Conservation (phyloP, 2,888 invertebrate genomes). For the Xylota segnis region DNA sequence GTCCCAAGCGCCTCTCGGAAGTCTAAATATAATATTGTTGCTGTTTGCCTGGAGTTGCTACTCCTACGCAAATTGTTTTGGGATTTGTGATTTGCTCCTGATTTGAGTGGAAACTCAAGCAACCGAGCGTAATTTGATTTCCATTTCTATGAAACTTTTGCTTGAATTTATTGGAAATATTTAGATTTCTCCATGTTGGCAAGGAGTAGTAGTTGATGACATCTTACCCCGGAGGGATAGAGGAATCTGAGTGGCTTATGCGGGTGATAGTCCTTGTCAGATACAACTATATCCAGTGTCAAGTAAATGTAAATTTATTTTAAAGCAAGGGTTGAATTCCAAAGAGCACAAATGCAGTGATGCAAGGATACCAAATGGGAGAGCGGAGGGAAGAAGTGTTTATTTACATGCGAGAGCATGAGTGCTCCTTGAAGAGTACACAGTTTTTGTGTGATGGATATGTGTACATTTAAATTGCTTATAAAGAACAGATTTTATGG, state of each 20-base stretch:
- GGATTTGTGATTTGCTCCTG: conserved; percentile 14
- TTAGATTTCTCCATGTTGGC: conserved; percentile 3
- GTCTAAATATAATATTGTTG: conserved; percentile 11
- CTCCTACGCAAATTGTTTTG: conserved; percentile 1
- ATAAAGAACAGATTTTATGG: too few relatives aligned
- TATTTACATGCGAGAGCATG: too few relatives aligned
- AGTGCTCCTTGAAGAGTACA: too few relatives aligned
- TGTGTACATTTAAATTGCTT: too few relatives aligned
- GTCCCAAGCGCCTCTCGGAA: too few relatives aligned
- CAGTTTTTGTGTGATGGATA: too few relatives aligned
- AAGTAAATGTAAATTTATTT: neutral
- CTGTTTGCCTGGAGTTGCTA: neutral
- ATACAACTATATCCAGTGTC: conserved; percentile 2
- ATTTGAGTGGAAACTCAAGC: conserved; percentile 28
- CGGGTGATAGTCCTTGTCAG: neutral
- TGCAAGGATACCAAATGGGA: too few relatives aligned
- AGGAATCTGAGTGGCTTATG: neutral
- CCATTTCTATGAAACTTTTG: conserved; percentile 9
- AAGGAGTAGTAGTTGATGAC: neutral
- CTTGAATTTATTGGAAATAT: conserved; percentile 4
- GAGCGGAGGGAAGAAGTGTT: too few relatives aligned
- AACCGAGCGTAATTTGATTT: conserved; percentile 17
- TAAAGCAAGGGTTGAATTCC: neutral
- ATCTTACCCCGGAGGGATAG: neutral
- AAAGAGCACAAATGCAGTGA: too few relatives aligned